Evolutionary conservation across 1,140 invertebrate species (phyloP).

Genomic region (Aphelenchoides fujianensis): DNA sequence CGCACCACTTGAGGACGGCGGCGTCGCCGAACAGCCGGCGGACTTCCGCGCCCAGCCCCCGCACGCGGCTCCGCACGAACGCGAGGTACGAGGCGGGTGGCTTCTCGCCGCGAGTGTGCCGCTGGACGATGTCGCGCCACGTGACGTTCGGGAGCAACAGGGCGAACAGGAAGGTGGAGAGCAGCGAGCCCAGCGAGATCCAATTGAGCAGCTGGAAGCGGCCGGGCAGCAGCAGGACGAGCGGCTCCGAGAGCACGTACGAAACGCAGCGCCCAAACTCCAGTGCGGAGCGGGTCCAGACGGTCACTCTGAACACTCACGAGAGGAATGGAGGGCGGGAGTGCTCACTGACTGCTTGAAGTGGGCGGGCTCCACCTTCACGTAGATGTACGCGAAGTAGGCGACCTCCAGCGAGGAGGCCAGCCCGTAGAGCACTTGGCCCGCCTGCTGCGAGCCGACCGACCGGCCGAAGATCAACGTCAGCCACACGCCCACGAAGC

Average conservation of each 20-base stretch:
- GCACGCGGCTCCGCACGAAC: slow-evolving; percentile 37
- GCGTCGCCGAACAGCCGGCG: slow-evolving; percentile 71
- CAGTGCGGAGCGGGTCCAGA: slow-evolving; percentile 72
- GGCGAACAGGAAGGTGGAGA: slow-evolving; percentile 73
- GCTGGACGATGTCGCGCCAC: neutral
- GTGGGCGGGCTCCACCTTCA: slow-evolving; percentile 74
- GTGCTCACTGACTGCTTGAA: slow-evolving; percentile 69
- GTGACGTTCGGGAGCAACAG: slow-evolving; percentile 71
- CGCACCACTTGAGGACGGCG: slow-evolving; percentile 77
- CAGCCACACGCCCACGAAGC: slow-evolving; percentile 71
- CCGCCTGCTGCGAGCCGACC: slow-evolving; percentile 49
- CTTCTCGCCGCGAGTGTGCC: neutral
- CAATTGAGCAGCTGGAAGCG: slow-evolving; percentile 73
- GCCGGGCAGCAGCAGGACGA: slow-evolving; percentile 69
- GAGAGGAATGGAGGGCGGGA: slow-evolving; percentile 18
- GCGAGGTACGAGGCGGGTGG: slow-evolving; percentile 22
- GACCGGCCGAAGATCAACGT: slow-evolving; percentile 68
- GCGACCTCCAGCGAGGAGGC: slow-evolving; percentile 80
- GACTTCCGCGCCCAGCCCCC: slow-evolving; percentile 71
- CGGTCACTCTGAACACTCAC: slow-evolving; percentile 70
- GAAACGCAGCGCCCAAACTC: slow-evolving; percentile 73
- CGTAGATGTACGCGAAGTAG: slow-evolving; percentile 88
- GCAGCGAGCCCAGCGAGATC: slow-evolving; percentile 71
- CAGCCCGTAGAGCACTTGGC: slow-evolving; percentile 52
- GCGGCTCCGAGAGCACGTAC: slow-evolving; percentile 70